phyloP scores from a whole-genome alignment of 2,797 vertebrate species.

The Arrhamphus sclerolepis region DNA sequence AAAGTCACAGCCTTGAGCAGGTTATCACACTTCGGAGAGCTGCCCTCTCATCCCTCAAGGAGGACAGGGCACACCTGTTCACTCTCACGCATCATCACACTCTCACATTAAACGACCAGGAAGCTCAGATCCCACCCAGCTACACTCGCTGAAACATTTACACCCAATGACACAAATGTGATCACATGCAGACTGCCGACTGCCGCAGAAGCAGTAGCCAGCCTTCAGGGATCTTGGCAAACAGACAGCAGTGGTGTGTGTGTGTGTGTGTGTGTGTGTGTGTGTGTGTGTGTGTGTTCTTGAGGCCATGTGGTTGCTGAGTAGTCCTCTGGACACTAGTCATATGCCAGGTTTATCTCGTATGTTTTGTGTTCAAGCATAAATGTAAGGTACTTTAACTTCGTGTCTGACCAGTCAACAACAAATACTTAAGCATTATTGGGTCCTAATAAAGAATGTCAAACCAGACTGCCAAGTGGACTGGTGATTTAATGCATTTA shows the following conservation, averaged over 20 bases:
- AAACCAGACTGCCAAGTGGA: too few species aligned
- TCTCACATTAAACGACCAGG: background rate
- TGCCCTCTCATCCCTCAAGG: conserved; percentile 39
- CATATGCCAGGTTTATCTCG: too few species aligned
- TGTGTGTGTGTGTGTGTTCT: too few species aligned
- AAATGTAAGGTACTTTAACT: too few species aligned
- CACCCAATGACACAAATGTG: conserved; percentile 9
- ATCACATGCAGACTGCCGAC: conserved; percentile 18
- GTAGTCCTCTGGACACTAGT: too few species aligned
- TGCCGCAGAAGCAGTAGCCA: conserved; percentile 19
- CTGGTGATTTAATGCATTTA: too few species aligned
- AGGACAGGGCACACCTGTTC: conserved; percentile 39
- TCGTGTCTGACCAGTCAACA: too few species aligned
- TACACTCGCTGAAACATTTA: conserved; percentile 1
- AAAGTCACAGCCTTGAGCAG: conserved; percentile 57
- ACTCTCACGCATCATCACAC: background rate
- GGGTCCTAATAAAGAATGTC: too few species aligned
- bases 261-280: conserved; percentile 1
- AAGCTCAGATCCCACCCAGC: background rate
- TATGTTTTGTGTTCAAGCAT: too few species aligned
- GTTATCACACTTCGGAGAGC: conserved; percentile 45
- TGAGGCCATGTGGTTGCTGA: too few species aligned
- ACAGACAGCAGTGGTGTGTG: conserved; percentile 1
- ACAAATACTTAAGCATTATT: too few species aligned
- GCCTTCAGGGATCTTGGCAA: conserved; percentile 31